Conservation (phyloP, 2,888 invertebrate genomes). For the Sarcophaga carnaria region DNA sequence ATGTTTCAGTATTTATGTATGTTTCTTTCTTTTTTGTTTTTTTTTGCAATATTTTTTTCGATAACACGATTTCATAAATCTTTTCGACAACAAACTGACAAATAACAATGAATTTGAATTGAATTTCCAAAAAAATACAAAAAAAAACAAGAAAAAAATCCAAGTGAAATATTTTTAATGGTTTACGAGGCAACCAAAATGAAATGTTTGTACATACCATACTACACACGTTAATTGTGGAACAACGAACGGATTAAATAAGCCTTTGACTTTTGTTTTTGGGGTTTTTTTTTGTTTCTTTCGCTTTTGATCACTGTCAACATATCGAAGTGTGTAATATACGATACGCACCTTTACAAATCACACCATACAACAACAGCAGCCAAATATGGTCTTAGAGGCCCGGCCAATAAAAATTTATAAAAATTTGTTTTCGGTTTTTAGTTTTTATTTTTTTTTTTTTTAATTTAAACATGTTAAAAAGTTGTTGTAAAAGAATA, state of each 20-base stretch:
- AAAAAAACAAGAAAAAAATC: neutral
- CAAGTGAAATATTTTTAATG: neutral
- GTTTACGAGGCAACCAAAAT: neutral
- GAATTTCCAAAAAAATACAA: slow-evolving; percentile 3
- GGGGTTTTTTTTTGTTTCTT: slow-evolving; percentile 2
- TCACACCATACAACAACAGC: slow-evolving; percentile 11
- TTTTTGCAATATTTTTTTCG: slow-evolving; percentile 43
- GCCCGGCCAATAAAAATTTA: slow-evolving; percentile 44
- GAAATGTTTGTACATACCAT: neutral
- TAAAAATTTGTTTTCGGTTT: neutral
- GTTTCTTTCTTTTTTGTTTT: neutral
- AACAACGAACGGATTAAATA: slow-evolving; percentile 35
- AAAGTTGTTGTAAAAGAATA: slow-evolving; percentile 7
- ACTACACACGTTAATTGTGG: slow-evolving; percentile 33
- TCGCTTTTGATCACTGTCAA: neutral
- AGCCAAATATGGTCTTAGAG: slow-evolving; percentile 54
- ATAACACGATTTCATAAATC: slow-evolving; percentile 59
- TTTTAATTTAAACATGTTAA: neutral
- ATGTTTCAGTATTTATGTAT: neutral
- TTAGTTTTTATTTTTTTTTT: neutral
- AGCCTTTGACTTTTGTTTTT: slow-evolving; percentile 26
- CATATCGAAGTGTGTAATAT: slow-evolving; percentile 21
- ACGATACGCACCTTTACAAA: slow-evolving; percentile 58
- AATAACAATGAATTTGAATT: slow-evolving; percentile 48
- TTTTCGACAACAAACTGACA: slow-evolving; percentile 54